Percentiles rank a stretch among this genome's conserved stretches.
phyloP scores from a whole-genome alignment of 2,797 vertebrate species.

The Sarcoramphus papa region DNA sequence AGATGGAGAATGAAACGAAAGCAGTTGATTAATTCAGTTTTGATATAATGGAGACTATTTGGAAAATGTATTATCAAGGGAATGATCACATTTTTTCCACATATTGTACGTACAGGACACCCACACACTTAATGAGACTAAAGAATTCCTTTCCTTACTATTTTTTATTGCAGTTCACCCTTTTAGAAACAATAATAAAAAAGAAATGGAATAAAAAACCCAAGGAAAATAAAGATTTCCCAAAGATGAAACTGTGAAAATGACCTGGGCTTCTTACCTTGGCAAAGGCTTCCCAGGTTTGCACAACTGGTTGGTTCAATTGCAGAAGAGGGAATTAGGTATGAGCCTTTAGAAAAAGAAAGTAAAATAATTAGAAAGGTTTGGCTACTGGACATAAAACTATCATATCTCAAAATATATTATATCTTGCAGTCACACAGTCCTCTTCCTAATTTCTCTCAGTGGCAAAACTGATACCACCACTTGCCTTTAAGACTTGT shows the following conservation, averaged over 20 bases:
- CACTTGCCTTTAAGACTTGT: neutral
- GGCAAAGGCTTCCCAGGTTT: constrained; percentile 79
- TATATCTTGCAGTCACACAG: neutral
- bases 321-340: constrained; percentile 68
- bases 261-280: constrained; percentile 74
- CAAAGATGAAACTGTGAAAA: neutral
- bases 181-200: neutral
- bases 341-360: constrained; percentile 75
- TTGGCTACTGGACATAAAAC: neutral
- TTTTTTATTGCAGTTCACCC: neutral
- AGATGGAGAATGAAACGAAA: constrained; percentile 23
- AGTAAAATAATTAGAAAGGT: neutral
- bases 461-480: neutral
- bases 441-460: neutral
- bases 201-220: neutral
- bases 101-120: neutral
- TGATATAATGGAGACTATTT: neutral
- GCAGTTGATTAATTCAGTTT: neutral
- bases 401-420: neutral
- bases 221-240: neutral
- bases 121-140: neutral
- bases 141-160: constrained; percentile 21
- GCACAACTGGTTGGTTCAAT: constrained; percentile 77
- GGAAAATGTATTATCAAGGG: constrained; percentile 15
- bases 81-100: constrained; percentile 42